phyloP scores from a whole-genome alignment of 2,797 vertebrate genomes.

The Catostomus latipinnis region DNA sequence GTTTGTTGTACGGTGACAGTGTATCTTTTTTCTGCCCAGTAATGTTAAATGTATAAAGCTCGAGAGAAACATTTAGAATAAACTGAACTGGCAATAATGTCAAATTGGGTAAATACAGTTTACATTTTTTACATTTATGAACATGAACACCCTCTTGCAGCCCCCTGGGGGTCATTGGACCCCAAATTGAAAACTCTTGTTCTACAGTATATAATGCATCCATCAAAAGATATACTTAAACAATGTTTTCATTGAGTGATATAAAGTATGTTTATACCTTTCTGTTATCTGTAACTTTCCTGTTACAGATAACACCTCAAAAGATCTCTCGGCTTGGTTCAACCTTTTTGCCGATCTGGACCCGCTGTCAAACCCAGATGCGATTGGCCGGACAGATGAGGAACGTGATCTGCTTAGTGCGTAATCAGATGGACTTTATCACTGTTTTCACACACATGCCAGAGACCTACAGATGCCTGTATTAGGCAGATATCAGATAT shows the following conservation, averaged over 20 bases:
- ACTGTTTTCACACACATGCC: background rate
- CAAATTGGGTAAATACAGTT: too few species aligned
- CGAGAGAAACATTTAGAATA: too few species aligned
- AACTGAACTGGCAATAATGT: too few species aligned
- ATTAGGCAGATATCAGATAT: background rate
- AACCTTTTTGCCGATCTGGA: conserved; percentile 90
- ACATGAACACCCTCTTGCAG: too few species aligned
- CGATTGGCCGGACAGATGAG: conserved; percentile 86
- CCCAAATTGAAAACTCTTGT: too few species aligned
- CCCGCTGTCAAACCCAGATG: conserved; percentile 88
- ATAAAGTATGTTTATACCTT: background rate
- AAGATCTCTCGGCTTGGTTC: conserved; percentile 87
- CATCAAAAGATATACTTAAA: background rate
- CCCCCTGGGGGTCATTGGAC: too few species aligned
- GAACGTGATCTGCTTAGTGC: conserved; percentile 94
- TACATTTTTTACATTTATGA: too few species aligned
- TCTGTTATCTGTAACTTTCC: conserved; percentile 28
- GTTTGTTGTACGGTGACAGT: too few species aligned
- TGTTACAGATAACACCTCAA: conserved; percentile 78
- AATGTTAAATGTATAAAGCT: too few species aligned
- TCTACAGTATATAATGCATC: background rate
- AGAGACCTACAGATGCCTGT: background rate
- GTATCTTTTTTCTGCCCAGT: too few species aligned
- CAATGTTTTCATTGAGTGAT: background rate
- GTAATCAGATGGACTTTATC: conserved; percentile 62